Evolutionary conservation across 2,797 vertebrate species (phyloP), one percentile per base, ranked within the genome.

Genomic region (Neoniphon sammara): DNA sequence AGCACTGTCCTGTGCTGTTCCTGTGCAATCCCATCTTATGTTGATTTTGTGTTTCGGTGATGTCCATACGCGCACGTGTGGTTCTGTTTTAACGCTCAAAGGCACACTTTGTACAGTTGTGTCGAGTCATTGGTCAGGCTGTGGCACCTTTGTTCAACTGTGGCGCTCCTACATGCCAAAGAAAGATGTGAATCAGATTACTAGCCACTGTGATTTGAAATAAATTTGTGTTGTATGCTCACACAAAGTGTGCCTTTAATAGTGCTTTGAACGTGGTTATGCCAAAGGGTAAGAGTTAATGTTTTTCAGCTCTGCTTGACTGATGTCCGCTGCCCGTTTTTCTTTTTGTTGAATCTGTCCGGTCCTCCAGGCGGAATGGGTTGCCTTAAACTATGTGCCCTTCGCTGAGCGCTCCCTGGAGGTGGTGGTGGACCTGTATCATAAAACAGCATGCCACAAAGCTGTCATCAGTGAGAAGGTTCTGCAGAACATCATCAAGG

Each of bases 401-500:
- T 99, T 99, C 93, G 98, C 98, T 61, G 98, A 99, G 91, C 96
- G 96, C 62, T 99, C 98, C 50, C 64, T 99, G 88, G 98, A 99
- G 93, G 96, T 98, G 85, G 93, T 99, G 84, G 96, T 97, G 87
- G 97, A 99, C 87, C 94, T 99, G 55, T 98, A 99, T 90, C 97
- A 99, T 79, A 99, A 99, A 92, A 99, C 98, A 21, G 98, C 98
- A 25, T 99, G 98, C 87, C 98, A 99, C 91, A 99, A 99, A 94
- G 98, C 98, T 27, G 97, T 99, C 81, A 97, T 99, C 92, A 97
- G 93, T 17, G 97, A 98, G 84, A 98, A 96, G 11, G 98, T 98
- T 70, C 95, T 99, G 84, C 97, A 98, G 87, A 96, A 94, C 87
- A 94, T 99, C 81, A 97, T 99, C 86, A 99, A 98, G 98, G 98